phyloP scores from a whole-genome alignment of 2,797 vertebrate genomes.

The Petrocephalus sullivani region DNA sequence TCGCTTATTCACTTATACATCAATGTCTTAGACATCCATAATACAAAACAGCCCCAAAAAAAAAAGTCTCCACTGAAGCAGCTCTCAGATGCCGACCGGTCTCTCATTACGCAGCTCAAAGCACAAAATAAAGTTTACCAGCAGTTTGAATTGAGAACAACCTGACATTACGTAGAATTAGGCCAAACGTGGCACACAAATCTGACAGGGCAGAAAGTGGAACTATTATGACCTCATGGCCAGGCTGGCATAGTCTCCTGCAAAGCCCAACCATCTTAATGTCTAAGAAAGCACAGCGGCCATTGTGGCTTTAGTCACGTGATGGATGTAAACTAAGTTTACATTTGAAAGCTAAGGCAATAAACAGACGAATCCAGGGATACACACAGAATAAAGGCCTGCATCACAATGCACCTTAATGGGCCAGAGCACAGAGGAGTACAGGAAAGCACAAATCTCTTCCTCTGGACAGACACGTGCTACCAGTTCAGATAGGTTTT shows the following conservation, averaged over 20 bases:
- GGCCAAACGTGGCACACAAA: not conserved
- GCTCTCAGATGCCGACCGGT: not conserved
- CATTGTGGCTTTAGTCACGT: not conserved
- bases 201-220: not conserved
- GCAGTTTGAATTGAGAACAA: not conserved
- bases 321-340: not conserved
- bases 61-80: not conserved
- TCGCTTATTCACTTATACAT: not conserved
- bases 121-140: slow-evolving; percentile 13
- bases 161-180: slow-evolving; percentile 4
- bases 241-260: not conserved
- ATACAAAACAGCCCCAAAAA: not conserved
- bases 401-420: not conserved
- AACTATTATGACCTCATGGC: not conserved
- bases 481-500: not conserved
- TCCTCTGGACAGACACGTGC: not conserved
- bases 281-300: not conserved
- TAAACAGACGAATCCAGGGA: not conserved
- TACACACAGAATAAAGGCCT: not conserved
- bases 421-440: not conserved
- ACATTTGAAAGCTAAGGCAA: not conserved
- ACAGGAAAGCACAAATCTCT: not conserved
- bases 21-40: not conserved
- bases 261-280: not conserved
- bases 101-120: not conserved